These are phyloP conservation scores for Chymomyza procnemis DNA, from an alignment of 2,888 invertebrate genomes.

Conservation along the genomic window DNA sequence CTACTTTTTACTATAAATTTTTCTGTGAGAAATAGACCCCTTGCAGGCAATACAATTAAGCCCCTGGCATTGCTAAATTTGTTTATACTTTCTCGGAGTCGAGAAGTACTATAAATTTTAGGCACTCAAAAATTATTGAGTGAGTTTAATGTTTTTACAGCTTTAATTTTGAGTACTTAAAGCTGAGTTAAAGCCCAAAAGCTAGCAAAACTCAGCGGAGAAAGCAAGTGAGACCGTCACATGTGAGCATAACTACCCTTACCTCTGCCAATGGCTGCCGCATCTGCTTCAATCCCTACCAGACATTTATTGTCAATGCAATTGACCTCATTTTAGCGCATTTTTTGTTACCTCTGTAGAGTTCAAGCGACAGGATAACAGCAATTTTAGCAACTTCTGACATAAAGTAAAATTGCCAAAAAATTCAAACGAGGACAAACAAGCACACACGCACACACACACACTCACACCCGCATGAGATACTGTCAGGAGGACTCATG, in stretches of 20 bases:
- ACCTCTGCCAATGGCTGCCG: too few species aligned
- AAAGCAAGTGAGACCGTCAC: too few species aligned
- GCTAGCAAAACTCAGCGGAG: background rate
- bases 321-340: conserved; percentile 42
- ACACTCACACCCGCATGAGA: background rate
- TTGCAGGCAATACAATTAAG: too few species aligned
- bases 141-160: background rate
- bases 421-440: conserved; percentile 15
- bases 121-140: background rate
- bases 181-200: background rate
- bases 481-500: conserved; percentile 16
- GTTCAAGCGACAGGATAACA: conserved; percentile 69
- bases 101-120: background rate
- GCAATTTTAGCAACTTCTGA: conserved; percentile 38
- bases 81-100: background rate
- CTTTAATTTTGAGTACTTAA: background rate
- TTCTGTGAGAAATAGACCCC: too few species aligned
- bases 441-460: conserved; percentile 1
- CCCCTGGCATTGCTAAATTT: background rate
- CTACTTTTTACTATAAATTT: too few species aligned
- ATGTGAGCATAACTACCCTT: background rate
- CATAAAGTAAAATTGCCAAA: conserved; percentile 38
- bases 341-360: conserved; percentile 70
- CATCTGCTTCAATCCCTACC: background rate
- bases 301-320: background rate